Base-by-base conservation (phyloP, 2,113 vertebrate species). In the Raja brachyura region DNA sequence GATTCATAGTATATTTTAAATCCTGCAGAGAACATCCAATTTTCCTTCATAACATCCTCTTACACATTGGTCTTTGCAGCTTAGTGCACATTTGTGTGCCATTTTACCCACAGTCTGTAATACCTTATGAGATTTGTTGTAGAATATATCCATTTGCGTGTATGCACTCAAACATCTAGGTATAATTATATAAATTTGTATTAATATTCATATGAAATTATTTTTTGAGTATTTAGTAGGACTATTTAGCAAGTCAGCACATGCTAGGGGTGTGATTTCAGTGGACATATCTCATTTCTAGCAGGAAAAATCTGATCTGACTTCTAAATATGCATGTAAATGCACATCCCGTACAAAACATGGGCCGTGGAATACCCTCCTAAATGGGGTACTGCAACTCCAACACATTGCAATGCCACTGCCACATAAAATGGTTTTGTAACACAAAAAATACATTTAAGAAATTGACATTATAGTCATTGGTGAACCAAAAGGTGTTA, bases 391-490 rank as follows among this genome's bases (percentile, higher is more conserved):
- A 83, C 20, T 10, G 8, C 48, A 56, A 20, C 48, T 54, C 0
- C 48, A 88, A n/a, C 59, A 63, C 39, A 56, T 54, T 54, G 48
- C 48, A 81, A 39, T 25, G 22, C 20, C 6, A 88, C 83, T 31
- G 13, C 83, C 8, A 31, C 56, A 33, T 88, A n/a, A 63, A 63
- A 16, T n/a, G 28, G 59, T 66, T 88, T 88, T 18, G 83, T 63
- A 63, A 63, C 54, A 85, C 59, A 59, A 59, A 59, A 61, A 61
- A 88, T 31, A 18, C 28, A 31, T 66, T 88, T 88, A 61, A 66
- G 59, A 88, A 88, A 88, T 88, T 88, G 83, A 88, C 83, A 86
- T 14, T 7, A 28, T 59, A 88, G 83, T 88, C 83, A 61, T 63
- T 88, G 83, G 25, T 63, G 28, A 88, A 63, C 59, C 59, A 63